phyloP scores from a whole-genome alignment of 35 echinoderm and acorn worm species.

The Apostichopus parvimensis region DNA sequence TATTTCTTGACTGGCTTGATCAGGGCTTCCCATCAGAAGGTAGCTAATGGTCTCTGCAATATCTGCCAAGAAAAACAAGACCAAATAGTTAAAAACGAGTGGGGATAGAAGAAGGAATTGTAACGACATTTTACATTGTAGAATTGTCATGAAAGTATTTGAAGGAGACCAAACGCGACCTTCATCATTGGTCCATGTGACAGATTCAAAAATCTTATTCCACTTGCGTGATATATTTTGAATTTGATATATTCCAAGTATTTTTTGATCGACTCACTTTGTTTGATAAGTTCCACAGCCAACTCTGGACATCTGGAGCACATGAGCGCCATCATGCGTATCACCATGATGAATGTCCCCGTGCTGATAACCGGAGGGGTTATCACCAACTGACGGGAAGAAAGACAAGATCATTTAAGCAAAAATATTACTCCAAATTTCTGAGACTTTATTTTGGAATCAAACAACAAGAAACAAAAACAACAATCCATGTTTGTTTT shows the following conservation, averaged over 20 bases:
- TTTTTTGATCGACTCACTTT: conserved; percentile 71
- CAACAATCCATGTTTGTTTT: no score
- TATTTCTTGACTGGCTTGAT: conserved; percentile 85
- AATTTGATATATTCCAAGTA: not conserved
- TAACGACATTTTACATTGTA: not conserved
- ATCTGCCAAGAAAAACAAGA: conserved; percentile 34
- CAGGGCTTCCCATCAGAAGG: conserved; percentile 87
- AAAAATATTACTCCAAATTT: not conserved
- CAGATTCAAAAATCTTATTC: no score
- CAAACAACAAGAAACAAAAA: no score
- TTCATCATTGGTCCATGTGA: no score
- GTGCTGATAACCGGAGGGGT: conserved; percentile 93
- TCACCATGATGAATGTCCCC: conserved; percentile 98
- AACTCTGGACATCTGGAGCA: conserved; percentile 87
- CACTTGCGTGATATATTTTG: no score
- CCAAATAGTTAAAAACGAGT: no score
- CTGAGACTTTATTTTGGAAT: no score
- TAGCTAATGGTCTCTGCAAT: conserved; percentile 98
- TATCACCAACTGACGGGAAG: conserved; percentile 74
- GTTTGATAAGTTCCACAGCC: conserved; percentile 95
- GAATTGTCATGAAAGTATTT: not conserved
- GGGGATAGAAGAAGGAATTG: not conserved
- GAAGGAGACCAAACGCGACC: no score
- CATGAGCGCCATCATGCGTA: conserved; percentile 95
- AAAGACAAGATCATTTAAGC: not conserved